phyloP scores from a whole-genome alignment of 2,113 vertebrate genomes.

The Urocitellus parryii region DNA sequence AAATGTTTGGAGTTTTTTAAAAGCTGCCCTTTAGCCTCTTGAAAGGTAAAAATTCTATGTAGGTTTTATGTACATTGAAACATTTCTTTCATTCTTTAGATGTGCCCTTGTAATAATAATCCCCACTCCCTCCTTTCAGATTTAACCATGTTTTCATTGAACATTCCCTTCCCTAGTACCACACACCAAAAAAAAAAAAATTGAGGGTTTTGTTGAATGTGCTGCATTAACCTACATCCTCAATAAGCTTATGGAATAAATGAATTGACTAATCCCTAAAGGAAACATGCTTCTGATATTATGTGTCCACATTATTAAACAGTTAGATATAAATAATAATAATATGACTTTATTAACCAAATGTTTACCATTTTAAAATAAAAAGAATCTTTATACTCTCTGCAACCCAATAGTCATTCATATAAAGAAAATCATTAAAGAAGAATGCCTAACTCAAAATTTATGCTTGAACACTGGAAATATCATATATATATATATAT shows the following conservation, averaged over 20 bases:
- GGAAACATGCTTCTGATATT: neutral
- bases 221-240: neutral
- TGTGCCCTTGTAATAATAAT: neutral
- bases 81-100: neutral
- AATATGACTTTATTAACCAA: neutral
- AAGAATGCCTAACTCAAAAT: neutral
- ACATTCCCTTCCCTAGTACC: neutral
- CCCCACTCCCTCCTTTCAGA: neutral
- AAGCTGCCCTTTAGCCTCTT: neutral
- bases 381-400: neutral
- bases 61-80: neutral
- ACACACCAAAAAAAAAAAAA: neutral
- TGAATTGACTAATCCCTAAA: neutral
- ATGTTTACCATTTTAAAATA: neutral
- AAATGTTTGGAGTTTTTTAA: neutral
- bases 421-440: neutral
- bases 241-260: neutral
- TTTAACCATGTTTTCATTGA: neutral
- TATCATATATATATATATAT: no score
- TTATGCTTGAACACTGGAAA: neutral
- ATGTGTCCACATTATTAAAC: neutral
- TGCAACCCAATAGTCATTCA: neutral
- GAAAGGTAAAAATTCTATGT: neutral
- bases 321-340: neutral
- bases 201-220: neutral